Percentiles rank a stretch among this genome's conserved stretches.
Evolutionary conservation across 2,888 invertebrate species (phyloP).

Genomic region (Ornithoptera alexandrae): DNA sequence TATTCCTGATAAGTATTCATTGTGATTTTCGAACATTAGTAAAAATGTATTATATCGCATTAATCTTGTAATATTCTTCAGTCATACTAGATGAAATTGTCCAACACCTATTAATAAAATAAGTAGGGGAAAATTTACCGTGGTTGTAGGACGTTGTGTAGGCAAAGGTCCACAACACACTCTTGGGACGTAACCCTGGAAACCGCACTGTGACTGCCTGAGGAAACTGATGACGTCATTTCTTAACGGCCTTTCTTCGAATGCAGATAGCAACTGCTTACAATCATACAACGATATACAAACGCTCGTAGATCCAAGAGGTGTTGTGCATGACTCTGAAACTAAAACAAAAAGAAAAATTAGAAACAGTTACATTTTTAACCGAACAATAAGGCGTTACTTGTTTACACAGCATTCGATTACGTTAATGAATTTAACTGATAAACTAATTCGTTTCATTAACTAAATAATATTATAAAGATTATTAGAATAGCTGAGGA

Average conservation of each 20-base stretch:
- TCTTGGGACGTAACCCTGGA: slow-evolving; percentile 63
- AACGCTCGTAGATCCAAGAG: slow-evolving; percentile 58
- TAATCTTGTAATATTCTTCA: too few relatives aligned
- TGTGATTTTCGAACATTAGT: too few relatives aligned
- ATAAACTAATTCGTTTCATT: too few relatives aligned
- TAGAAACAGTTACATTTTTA: neutral
- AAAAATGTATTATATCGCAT: too few relatives aligned
- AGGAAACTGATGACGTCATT: slow-evolving; percentile 60
- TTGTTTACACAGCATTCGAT: too few relatives aligned
- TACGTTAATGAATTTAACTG: too few relatives aligned
- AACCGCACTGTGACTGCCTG: slow-evolving; percentile 78
- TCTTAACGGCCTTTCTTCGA: slow-evolving; percentile 62
- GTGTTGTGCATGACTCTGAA: slow-evolving; percentile 67
- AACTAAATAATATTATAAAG: too few relatives aligned
- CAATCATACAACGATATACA: slow-evolving; percentile 78
- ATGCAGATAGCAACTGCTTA: slow-evolving; percentile 54
- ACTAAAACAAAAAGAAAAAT: slow-evolving; percentile 36
- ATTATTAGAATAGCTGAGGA: too few relatives aligned
- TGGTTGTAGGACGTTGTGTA: slow-evolving; percentile 28
- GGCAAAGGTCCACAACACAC: slow-evolving; percentile 78
- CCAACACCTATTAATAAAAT: too few relatives aligned
- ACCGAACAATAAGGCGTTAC: too few relatives aligned
- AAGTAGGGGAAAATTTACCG: slow-evolving; percentile 28
- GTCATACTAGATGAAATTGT: too few relatives aligned
- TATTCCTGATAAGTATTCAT: too few relatives aligned